Evolutionary conservation across 30 jellyfish, hydroid and myxozoan species (phyloP), one percentile per base, ranked within the genome.

Genomic region (Rhopilema esculentum): DNA sequence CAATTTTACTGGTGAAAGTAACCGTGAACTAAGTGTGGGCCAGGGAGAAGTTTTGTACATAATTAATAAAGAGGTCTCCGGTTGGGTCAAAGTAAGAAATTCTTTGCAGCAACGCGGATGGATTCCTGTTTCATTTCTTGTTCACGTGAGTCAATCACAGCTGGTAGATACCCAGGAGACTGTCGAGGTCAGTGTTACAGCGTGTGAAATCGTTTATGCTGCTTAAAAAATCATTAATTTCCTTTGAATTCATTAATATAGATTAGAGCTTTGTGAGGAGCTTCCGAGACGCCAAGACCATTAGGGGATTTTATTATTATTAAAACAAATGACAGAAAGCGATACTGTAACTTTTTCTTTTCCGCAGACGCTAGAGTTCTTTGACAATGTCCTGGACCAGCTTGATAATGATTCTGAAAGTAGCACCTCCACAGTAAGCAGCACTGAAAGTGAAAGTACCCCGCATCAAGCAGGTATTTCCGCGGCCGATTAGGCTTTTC

Each of bases 31-130:
- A 57, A 61, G 88, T 48, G 51, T 88, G 4, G 72, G 63, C 51
- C 91, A 79, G 57, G 97, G 97, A 1, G 97, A 88, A 17, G 66
- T 65, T 12, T 84, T 88, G 33, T 53, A 70, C 22, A 83, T 88
- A 33, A 79, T 62, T 8, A 66, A 28, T 64, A 76, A 77, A 32
- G 90, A 52, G 15, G 23, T 57, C 18, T 78, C 80, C n/a, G 97
- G 97, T 25, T 88, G 97, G 97, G 72, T 80, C 51, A 88, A 79
- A 69, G 97, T 88, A 4, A 68, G 74, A n/a, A 88, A 88, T 72
- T 31, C 77, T 30, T 85, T 62, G 9, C 80, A 88, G 0, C 25
- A 51, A 16, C 62, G 62, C 16, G 97, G 97, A 6, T 88, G 97
- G 97, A 89, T 88, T 6, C 97, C 97, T 0, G 61, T 62, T 9